These are phyloP conservation scores for Labrus mixtus DNA, from an alignment of 2,113 vertebrate species.

Conservation along the genomic window DNA sequence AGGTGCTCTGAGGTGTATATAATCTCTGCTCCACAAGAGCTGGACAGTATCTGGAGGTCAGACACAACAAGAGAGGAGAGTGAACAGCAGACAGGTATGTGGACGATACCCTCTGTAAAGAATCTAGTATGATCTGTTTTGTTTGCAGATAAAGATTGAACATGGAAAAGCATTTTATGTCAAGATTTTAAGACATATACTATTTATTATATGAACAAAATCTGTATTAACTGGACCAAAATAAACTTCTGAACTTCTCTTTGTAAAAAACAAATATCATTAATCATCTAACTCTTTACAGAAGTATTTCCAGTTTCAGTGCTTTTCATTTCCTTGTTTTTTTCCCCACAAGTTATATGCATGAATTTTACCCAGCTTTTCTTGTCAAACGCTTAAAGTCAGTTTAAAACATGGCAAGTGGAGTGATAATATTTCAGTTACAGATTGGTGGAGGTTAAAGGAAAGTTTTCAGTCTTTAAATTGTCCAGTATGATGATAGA, in stretches of 20 bases:
- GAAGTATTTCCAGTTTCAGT: no score
- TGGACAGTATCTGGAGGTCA: not conserved
- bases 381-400: no score
- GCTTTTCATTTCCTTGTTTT: no score
- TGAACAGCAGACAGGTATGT: slow-evolving; percentile 46
- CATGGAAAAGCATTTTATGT: not conserved
- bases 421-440: not conserved
- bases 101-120: not conserved
- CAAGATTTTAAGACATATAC: no score
- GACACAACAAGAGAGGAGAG: slow-evolving; percentile 9
- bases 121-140: not conserved
- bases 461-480: not conserved
- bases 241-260: no score
- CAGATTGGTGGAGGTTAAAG: not conserved
- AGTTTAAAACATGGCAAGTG: not conserved
- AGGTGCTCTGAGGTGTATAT: slow-evolving; percentile 26
- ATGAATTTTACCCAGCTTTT: no score
- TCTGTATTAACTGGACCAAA: no score
- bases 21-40: not conserved
- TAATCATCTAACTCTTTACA: no score
- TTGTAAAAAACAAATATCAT: no score
- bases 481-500: not conserved
- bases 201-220: no score
- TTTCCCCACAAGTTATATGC: no score
- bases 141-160: not conserved